These are phyloP conservation scores for Tamias sibiricus DNA, from an alignment of 2,113 vertebrate genomes.

Conservation along the genomic window DNA sequence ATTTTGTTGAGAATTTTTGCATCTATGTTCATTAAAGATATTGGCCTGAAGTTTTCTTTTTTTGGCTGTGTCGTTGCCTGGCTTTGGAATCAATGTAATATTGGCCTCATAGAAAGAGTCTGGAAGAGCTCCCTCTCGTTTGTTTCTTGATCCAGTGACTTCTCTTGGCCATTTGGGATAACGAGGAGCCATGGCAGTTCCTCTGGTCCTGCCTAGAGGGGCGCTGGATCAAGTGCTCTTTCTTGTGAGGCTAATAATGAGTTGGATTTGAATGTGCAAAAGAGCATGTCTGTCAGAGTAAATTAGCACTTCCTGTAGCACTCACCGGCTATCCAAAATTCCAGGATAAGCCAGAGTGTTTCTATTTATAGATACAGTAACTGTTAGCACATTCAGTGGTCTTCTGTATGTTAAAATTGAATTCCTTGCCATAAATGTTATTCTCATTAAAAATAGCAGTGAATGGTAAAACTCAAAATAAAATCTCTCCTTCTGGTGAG, in stretches of 20 bases:
- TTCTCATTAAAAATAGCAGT: not conserved
- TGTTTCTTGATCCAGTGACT: not conserved
- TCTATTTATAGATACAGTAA: not conserved
- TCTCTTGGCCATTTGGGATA: not conserved
- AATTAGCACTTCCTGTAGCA: not conserved
- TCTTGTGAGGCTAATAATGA: not conserved
- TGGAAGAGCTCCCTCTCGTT: no score
- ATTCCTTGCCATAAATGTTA: not conserved
- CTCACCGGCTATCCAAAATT: not conserved
- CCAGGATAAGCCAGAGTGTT: not conserved
- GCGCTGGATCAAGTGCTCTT: not conserved
- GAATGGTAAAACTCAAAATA: not conserved
- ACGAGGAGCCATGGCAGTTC: not conserved
- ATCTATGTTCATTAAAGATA: no score
- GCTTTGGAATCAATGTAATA: no score
- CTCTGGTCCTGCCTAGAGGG: not conserved
- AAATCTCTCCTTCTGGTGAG: constrained; percentile 16
- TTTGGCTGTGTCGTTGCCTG: no score
- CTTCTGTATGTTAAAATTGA: not conserved
- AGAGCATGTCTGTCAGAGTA: not conserved
- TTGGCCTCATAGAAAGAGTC: no score
- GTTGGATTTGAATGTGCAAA: not conserved
- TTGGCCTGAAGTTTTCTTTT: no score
- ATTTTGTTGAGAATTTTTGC: no score
- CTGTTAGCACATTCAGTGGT: not conserved